Evolutionary conservation across 2,797 vertebrate genomes (phyloP).

Genomic region (Phrynocephalus forsythii): DNA sequence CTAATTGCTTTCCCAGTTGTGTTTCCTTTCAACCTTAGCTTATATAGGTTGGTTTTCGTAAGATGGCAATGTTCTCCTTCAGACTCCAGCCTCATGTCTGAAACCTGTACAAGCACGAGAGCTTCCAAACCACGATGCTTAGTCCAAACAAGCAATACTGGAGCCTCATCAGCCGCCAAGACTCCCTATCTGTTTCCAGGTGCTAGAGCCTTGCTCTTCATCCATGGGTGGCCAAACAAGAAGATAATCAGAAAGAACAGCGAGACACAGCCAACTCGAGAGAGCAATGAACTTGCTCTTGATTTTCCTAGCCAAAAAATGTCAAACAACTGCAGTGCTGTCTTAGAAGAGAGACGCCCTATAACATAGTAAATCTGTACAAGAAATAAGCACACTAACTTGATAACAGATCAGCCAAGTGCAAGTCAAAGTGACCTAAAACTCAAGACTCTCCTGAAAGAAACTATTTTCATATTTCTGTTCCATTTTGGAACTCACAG

Average conservation of each 20-base stretch:
- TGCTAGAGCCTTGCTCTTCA: background rate
- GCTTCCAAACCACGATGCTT: background rate
- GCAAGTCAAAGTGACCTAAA: background rate
- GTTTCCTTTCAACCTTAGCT: background rate
- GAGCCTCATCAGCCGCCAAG: background rate
- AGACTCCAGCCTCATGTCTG: background rate
- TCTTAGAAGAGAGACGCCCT: background rate
- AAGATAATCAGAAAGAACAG: slow-evolving; percentile 7
- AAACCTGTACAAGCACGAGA: background rate
- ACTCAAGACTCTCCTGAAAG: background rate
- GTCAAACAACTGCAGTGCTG: background rate
- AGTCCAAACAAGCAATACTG: background rate
- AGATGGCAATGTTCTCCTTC: background rate
- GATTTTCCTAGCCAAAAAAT: background rate
- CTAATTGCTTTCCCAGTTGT: background rate
- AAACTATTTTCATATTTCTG: background rate
- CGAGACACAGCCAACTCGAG: background rate
- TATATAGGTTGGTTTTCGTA: background rate
- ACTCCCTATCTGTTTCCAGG: too few relatives aligned
- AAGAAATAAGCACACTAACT: background rate
- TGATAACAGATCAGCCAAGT: background rate
- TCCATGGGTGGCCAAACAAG: background rate
- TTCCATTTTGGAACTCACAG: background rate
- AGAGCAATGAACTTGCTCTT: background rate
- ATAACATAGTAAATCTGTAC: background rate